Evolutionary conservation across 2,888 invertebrate genomes (phyloP).

Genomic region (Stenolophus ochropezus): DNA sequence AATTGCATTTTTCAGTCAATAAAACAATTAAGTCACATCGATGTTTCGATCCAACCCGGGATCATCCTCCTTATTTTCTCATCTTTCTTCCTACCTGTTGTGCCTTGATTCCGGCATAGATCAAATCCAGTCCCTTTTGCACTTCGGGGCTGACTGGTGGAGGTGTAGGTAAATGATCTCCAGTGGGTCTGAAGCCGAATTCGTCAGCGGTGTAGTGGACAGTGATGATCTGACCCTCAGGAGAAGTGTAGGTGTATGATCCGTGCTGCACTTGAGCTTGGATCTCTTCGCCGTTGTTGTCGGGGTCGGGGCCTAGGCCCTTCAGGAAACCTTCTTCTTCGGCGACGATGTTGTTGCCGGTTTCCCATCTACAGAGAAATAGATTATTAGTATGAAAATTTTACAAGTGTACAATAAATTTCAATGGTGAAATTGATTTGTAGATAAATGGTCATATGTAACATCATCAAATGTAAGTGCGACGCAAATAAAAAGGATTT

Average conservation of each 20-base stretch:
- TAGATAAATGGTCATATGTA: too few relatives aligned
- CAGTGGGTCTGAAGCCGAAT: conserved; percentile 86
- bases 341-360: conserved; percentile 87
- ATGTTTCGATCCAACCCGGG: too few relatives aligned
- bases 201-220: conserved; percentile 89
- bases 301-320: conserved; percentile 73
- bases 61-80: not conserved
- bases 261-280: conserved; percentile 86
- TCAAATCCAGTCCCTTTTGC: conserved; percentile 90
- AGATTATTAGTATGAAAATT: not conserved
- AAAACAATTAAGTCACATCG: too few relatives aligned
- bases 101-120: conserved; percentile 87
- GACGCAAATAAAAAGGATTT: too few relatives aligned
- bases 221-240: conserved; percentile 84
- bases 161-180: conserved; percentile 89
- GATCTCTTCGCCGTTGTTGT: conserved; percentile 76
- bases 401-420: too few relatives aligned
- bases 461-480: too few relatives aligned
- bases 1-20: too few relatives aligned
- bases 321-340: conserved; percentile 87
- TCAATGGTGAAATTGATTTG: too few relatives aligned
- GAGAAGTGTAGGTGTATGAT: conserved; percentile 86
- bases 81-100: too few relatives aligned
- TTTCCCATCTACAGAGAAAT: conserved; percentile 79
- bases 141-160: conserved; percentile 89